Base-by-base conservation (phyloP, 2,797 vertebrate genomes). In the Botia kubotai region DNA sequence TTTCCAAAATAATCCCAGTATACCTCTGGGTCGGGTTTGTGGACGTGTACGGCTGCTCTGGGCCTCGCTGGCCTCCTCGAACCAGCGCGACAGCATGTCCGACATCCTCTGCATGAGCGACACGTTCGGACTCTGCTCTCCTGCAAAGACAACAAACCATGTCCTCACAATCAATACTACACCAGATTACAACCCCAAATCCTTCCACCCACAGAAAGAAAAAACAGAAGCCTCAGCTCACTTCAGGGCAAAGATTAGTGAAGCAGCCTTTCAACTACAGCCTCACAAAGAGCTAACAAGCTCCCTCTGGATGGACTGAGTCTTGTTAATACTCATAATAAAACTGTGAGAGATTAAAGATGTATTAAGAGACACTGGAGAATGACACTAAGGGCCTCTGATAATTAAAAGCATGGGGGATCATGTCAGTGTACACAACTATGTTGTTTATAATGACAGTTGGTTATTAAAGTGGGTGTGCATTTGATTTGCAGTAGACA, bases 101-200 rank as follows among this genome's bases (percentile, higher is more conserved):
- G 98, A 99, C 98, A 99, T 99, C 89, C 98, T 96, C 96, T 99
- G 98, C 98, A 99, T 99, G 90, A 99, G 87, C 50, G 97, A 99
- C 4, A 98, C 96, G 0, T 98, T 99, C 39, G 97, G 96, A 88
- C 96, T 98, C 87, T 98, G 97, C 79, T 98, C 97, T 72, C 98
- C 97, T 99, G 80, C 5, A 88, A 86, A 63, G 6, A 79, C 7
- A 68, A 60, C 12, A 58, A 55, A 73, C 50, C 7, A 39, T 19
- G 16, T 53, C 48, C 29, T 80, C 33, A 66, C 10, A 50, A 63
- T 23, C 33, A 82, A 63, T 14, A 46, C 46, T n/a, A 52, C 48
- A 36, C 14, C 4, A 43, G 13, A 48, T 68, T 58, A 68, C 26
- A 79, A 19, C 12, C 12, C 70, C 10, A 70, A 82, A 66, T 71